phyloP scores from a whole-genome alignment of 2,888 invertebrate genomes.

The Desoria tigrina region DNA sequence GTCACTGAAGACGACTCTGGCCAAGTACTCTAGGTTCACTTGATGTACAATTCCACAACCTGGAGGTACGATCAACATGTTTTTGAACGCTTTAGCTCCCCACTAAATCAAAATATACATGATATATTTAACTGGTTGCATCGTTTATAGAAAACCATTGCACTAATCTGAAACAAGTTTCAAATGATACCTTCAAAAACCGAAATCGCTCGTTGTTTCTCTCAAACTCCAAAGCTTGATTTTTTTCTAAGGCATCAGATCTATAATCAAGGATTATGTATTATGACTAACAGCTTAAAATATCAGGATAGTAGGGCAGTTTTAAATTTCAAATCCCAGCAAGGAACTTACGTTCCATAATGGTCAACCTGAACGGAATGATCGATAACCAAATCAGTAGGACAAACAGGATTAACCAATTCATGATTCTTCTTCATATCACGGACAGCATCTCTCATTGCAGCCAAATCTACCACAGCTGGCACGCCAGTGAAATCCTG shows the following conservation, averaged over 20 bases:
- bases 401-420: constrained; percentile 94
- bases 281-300: not conserved
- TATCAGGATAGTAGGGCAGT: not conserved
- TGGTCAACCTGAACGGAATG: constrained; percentile 98
- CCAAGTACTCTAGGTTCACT: constrained; percentile 93
- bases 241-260: constrained; percentile 82
- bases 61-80: constrained; percentile 96
- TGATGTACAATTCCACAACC: constrained; percentile 95
- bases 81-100: constrained; percentile 93
- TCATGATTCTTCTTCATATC: constrained; percentile 82
- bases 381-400: constrained; percentile 96
- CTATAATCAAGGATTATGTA: constrained; percentile 60
- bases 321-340: too few species aligned
- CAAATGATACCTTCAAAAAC: constrained; percentile 94
- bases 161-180: not conserved
- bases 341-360: constrained; percentile 66
- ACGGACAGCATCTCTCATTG: constrained; percentile 94
- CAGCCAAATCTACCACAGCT: constrained; percentile 97
- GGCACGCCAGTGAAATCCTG: constrained; percentile 95
- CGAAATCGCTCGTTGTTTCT: constrained; percentile 93
- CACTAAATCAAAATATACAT: constrained; percentile 66
- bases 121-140: too few species aligned
- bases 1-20: constrained; percentile 80
- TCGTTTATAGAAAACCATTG: constrained; percentile 24
- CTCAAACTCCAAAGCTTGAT: constrained; percentile 92